Conservation (phyloP, 2,113 vertebrate genomes). For the Perca fluviatilis region DNA sequence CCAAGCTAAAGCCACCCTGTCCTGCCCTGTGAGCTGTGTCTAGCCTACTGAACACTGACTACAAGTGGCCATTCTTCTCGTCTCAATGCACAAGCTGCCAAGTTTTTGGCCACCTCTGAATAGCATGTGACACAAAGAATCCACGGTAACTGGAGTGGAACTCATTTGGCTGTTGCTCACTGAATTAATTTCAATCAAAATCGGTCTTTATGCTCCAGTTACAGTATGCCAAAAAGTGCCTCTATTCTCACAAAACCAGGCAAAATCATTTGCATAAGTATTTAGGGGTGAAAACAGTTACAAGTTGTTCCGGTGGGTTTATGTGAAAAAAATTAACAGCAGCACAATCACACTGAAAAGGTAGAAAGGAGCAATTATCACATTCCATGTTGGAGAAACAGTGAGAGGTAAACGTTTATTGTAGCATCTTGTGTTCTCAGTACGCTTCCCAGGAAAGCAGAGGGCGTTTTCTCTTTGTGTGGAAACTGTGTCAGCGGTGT, state of each 20-base stretch:
- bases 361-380: background rate
- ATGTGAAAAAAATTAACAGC: conserved; percentile 16
- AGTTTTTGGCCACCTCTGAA: conserved; percentile 67
- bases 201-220: conserved; percentile 38
- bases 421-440: conserved; percentile 15
- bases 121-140: conserved; percentile 66
- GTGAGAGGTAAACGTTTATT: conserved; percentile 14
- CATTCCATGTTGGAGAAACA: conserved; percentile 6
- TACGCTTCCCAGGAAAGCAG: conserved; percentile 8
- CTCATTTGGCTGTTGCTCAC: conserved; percentile 54
- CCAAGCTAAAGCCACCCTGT: conserved; percentile 8
- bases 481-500: conserved; percentile 67
- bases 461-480: conserved; percentile 53
- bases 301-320: background rate
- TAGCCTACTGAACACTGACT: conserved; percentile 49
- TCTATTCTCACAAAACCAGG: background rate
- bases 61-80: conserved; percentile 71
- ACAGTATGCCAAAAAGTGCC: background rate
- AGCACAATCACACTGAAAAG: background rate
- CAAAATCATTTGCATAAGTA: conserved; percentile 26
- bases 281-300: conserved; percentile 9
- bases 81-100: conserved; percentile 36
- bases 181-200: conserved; percentile 61
- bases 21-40: conserved; percentile 25
- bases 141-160: conserved; percentile 77